phyloP scores from a whole-genome alignment of 2,113 vertebrate species.

The Sus scrofa region DNA sequence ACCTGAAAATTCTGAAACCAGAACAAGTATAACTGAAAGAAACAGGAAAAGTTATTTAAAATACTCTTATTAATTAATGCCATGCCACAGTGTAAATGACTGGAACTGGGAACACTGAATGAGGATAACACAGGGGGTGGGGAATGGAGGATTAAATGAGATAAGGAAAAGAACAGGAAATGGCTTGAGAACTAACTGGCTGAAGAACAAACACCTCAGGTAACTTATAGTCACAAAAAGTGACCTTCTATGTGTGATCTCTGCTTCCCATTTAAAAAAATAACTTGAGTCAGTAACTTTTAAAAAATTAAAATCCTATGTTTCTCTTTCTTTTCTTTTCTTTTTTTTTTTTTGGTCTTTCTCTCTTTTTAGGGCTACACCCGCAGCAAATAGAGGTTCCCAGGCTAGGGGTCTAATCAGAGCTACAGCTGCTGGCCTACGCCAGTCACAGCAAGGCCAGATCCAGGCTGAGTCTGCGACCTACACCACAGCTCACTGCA shows the following conservation, averaged over 20 bases:
- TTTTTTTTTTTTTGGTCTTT: too few relatives aligned
- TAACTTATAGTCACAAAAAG: constrained; percentile 36
- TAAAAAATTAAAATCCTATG: constrained; percentile 37
- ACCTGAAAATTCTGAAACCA: constrained; percentile 50
- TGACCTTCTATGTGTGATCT: background rate
- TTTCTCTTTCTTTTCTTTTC: too few relatives aligned
- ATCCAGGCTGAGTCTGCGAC: too few relatives aligned
- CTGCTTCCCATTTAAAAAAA: background rate
- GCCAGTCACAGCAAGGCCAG: too few relatives aligned
- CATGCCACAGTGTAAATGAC: background rate
- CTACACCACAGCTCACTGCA: too few relatives aligned
- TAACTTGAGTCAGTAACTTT: background rate
- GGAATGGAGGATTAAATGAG: background rate
- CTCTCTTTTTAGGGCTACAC: too few relatives aligned
- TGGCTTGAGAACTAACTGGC: constrained; percentile 11
- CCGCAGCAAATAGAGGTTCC: too few relatives aligned
- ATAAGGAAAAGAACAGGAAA: background rate
- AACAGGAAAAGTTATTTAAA: background rate
- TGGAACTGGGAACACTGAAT: background rate
- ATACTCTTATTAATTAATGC: background rate
- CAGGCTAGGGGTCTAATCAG: too few relatives aligned
- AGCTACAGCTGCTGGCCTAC: too few relatives aligned
- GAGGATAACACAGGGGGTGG: background rate
- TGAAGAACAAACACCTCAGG: background rate
- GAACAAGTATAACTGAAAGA: background rate